Evolutionary conservation across 2,113 vertebrate genomes (phyloP).

Genomic region (Megalops atlanticus): DNA sequence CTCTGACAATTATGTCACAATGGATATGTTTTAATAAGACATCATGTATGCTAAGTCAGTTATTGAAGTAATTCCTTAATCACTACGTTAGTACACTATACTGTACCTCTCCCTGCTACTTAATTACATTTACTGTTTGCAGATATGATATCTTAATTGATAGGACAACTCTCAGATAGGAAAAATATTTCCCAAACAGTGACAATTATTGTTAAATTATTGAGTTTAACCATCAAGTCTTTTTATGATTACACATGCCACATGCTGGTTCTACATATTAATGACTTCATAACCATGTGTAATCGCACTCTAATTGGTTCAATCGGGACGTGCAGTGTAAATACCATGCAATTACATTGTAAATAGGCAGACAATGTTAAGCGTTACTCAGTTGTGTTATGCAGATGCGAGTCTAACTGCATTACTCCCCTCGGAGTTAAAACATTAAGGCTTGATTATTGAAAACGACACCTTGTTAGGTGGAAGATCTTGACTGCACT

Average conservation of each 20-base stretch:
- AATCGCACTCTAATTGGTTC: slow-evolving; percentile 66
- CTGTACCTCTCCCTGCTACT: not conserved
- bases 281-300: slow-evolving; percentile 47
- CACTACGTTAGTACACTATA: not conserved
- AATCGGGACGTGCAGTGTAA: slow-evolving; percentile 69
- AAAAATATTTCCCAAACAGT: not conserved
- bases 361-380: slow-evolving; percentile 73
- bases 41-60: not conserved
- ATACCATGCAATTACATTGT: slow-evolving; percentile 71
- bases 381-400: slow-evolving; percentile 64
- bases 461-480: slow-evolving; percentile 74
- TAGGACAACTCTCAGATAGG: not conserved
- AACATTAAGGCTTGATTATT: slow-evolving; percentile 73
- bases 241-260: slow-evolving; percentile 50
- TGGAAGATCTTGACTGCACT: slow-evolving; percentile 71
- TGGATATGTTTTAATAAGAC: too few relatives aligned
- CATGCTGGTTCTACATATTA: slow-evolving; percentile 63
- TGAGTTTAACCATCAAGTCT: not conserved
- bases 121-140: not conserved
- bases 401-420: slow-evolving; percentile 67
- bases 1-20: too few relatives aligned
- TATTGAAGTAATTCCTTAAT: not conserved
- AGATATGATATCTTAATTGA: not conserved
- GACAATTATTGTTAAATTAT: slow-evolving; percentile 1
- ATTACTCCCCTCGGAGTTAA: slow-evolving; percentile 70